These are phyloP conservation scores for Apantesis nais DNA, from an alignment of 2,888 invertebrate species.

Conservation along the genomic window DNA sequence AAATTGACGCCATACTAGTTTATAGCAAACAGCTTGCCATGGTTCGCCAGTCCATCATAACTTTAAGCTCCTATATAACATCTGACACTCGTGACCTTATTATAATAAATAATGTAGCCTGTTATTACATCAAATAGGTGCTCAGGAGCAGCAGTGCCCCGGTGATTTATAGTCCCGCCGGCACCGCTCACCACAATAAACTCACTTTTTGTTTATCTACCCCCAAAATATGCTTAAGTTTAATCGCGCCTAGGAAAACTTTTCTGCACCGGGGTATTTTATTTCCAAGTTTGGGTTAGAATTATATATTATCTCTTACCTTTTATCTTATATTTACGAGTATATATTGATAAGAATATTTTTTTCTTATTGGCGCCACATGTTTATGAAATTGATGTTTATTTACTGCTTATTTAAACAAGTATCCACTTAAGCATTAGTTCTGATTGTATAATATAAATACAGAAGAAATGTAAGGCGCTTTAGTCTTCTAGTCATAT, in stretches of 20 bases:
- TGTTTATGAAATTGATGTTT: neutral
- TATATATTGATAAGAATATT: neutral
- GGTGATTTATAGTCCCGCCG: conserved; percentile 61
- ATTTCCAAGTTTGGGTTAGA: conserved; percentile 26
- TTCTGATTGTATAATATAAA: neutral
- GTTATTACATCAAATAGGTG: conserved; percentile 73
- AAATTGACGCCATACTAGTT: conserved; percentile 39
- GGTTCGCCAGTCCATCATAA: conserved; percentile 33
- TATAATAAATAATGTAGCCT: conserved; percentile 67
- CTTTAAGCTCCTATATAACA: conserved; percentile 46
- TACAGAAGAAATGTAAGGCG: neutral
- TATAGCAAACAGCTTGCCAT: conserved; percentile 30
- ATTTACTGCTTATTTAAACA: too few relatives aligned
- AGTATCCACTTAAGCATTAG: too few relatives aligned
- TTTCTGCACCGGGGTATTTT: conserved; percentile 35
- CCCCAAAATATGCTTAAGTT: conserved; percentile 44
- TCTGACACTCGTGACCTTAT: conserved; percentile 54
- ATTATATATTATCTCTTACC: neutral
- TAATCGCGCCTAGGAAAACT: conserved; percentile 40
- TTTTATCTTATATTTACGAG: neutral
- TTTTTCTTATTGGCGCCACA: neutral
- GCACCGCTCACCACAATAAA: conserved; percentile 52
- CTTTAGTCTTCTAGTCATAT: too few relatives aligned
- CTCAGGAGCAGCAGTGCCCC: conserved; percentile 66
- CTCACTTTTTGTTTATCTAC: conserved; percentile 56